phyloP scores from a whole-genome alignment of 2,888 invertebrate species.

The Noctua pronuba region DNA sequence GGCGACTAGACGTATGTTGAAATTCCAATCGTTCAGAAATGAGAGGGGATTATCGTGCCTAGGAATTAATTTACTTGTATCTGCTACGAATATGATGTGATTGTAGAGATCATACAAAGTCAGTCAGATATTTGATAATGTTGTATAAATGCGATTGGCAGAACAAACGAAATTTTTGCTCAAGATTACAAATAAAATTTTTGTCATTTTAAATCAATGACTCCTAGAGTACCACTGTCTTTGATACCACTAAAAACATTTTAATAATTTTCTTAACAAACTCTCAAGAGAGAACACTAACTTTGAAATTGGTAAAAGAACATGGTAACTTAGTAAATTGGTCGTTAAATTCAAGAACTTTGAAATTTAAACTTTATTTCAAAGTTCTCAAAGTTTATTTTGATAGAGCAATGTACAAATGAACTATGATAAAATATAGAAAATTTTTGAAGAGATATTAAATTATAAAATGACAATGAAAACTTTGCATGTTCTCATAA shows the following conservation, averaged over 20 bases:
- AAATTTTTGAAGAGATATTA: conserved; percentile 16
- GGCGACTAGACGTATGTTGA: conserved; percentile 13
- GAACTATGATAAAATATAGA: conserved; percentile 49
- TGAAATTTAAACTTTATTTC: conserved; percentile 56
- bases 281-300: conserved; percentile 66
- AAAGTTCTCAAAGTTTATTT: conserved; percentile 45
- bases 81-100: not conserved
- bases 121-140: not conserved
- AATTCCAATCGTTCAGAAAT: conserved; percentile 24
- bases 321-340: conserved; percentile 63
- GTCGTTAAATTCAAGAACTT: conserved; percentile 58
- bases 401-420: conserved; percentile 61
- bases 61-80: not conserved
- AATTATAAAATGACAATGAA: conserved; percentile 16
- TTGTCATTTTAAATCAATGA: not conserved
- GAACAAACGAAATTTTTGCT: not conserved
- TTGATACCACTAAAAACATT: conserved; percentile 28
- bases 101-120: not conserved
- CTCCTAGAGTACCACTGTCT: not conserved
- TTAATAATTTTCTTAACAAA: conserved; percentile 58
- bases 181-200: not conserved
- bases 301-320: conserved; percentile 66
- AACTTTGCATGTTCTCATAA: conserved; percentile 1
- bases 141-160: not conserved
- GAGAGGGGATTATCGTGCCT: not conserved